Conservation (phyloP, 2,113 vertebrate genomes). For the Gorsachius goisagi region DNA sequence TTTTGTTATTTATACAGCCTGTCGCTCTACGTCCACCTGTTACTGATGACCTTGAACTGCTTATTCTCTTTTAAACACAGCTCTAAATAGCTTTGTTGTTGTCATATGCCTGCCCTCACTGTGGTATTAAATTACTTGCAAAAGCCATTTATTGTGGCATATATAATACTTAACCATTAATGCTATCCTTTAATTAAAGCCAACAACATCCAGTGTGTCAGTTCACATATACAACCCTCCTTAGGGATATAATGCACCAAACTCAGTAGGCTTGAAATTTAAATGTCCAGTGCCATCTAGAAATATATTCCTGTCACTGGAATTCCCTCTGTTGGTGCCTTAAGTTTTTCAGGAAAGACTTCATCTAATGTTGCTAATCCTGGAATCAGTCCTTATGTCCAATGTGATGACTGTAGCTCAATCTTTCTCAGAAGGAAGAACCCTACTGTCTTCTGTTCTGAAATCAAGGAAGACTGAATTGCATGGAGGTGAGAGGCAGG, state of each 20-base stretch:
- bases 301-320: neutral
- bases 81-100: neutral
- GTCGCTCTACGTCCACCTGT: neutral
- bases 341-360: neutral
- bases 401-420: neutral
- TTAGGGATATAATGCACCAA: neutral
- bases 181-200: neutral
- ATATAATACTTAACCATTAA: neutral
- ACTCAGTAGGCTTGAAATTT: neutral
- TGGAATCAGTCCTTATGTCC: neutral
- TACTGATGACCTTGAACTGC: neutral
- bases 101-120: neutral
- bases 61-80: neutral
- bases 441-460: neutral
- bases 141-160: neutral
- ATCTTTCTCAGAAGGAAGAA: neutral
- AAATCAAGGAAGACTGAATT: neutral
- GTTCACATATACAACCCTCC: neutral
- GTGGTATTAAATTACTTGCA: neutral
- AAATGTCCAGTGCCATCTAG: neutral
- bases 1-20: neutral
- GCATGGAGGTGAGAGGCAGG: neutral
- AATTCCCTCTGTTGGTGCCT: neutral
- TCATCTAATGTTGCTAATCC: neutral
- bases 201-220: neutral